Conservation (phyloP, 2,797 vertebrate species). For the Catamblyrhynchus diadema region DNA sequence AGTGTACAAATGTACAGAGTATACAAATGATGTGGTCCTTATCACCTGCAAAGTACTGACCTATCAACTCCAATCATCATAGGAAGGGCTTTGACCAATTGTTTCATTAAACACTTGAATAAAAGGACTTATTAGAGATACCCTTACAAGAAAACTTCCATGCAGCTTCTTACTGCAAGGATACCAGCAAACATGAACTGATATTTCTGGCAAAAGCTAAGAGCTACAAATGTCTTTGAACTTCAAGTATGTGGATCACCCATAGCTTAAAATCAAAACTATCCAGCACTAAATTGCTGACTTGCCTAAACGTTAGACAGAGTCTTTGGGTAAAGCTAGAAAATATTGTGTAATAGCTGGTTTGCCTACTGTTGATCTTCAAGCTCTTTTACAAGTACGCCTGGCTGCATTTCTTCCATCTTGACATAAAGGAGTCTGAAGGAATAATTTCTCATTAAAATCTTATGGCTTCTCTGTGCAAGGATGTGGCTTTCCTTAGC, state of each 20-base stretch:
- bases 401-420: neutral
- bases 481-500: neutral
- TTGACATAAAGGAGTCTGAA: neutral
- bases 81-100: neutral
- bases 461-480: rapidly evolving
- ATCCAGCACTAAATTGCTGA: neutral
- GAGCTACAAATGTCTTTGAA: neutral
- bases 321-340: neutral
- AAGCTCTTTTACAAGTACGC: neutral
- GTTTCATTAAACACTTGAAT: neutral
- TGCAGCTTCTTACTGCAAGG: neutral
- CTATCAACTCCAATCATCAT: neutral
- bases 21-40: neutral
- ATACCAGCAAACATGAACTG: neutral
- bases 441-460: neutral
- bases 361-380: rapidly evolving
- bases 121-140: neutral
- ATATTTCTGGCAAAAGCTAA: neutral
- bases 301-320: neutral
- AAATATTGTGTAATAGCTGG: neutral
- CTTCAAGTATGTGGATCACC: neutral
- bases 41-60: neutral
- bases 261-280: neutral
- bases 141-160: neutral
- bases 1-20: neutral